Evolutionary conservation across 2,113 vertebrate genomes (phyloP).

Genomic region (Ursus arctos): DNA sequence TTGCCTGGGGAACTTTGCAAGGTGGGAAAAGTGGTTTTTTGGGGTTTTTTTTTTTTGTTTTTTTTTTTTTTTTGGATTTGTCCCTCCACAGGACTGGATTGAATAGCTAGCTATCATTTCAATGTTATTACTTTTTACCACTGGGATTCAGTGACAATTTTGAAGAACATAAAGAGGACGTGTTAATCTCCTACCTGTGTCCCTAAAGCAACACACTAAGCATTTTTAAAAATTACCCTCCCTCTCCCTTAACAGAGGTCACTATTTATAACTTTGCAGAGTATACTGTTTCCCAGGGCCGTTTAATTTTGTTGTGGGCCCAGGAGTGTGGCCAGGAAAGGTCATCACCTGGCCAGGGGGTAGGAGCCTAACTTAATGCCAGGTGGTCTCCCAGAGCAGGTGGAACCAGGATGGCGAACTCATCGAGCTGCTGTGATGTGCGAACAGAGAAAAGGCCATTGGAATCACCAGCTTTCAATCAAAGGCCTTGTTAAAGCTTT

Average conservation of each 20-base stretch:
- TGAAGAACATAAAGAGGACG: constrained; percentile 74
- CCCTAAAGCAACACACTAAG: constrained; percentile 58
- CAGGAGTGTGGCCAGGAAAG: background rate
- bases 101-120: constrained; percentile 34
- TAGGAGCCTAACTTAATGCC: background rate
- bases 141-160: constrained; percentile 75
- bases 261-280: constrained; percentile 76
- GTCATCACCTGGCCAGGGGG: background rate
- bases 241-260: constrained; percentile 67
- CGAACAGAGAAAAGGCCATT: background rate
- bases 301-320: background rate
- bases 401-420: too few relatives aligned
- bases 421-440: background rate
- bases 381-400: background rate
- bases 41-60: too few relatives aligned
- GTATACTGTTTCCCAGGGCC: constrained; percentile 45
- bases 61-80: too few relatives aligned
- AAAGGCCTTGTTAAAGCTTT: background rate
- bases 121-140: constrained; percentile 67
- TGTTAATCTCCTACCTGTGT: constrained; percentile 61
- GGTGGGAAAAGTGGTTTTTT: background rate
- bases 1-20: background rate
- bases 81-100: background rate
- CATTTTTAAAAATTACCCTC: constrained; percentile 67
- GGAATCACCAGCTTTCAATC: background rate